Percentiles rank a stretch among this genome's conserved stretches.
These are phyloP conservation scores for Sebastes wilsoni DNA, from an alignment of 2,797 vertebrate species.

Conservation along the genomic window DNA sequence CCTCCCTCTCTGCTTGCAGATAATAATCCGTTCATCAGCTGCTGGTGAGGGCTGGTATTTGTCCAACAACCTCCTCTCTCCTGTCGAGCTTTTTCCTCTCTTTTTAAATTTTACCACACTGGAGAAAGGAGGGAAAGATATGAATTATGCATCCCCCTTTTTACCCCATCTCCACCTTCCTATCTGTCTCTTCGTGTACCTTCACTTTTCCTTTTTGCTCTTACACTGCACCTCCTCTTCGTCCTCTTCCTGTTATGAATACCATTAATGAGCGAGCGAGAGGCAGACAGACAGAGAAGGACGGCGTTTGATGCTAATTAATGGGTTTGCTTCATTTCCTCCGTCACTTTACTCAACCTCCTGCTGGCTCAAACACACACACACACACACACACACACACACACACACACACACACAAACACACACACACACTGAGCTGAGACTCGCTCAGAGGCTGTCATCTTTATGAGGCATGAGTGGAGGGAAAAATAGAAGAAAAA, in stretches of 20 bases:
- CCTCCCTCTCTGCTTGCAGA: conserved; percentile 21
- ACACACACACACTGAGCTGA: neutral
- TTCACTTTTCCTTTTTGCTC: conserved; percentile 45
- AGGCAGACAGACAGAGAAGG: conserved; percentile 14
- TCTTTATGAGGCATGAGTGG: conserved; percentile 32
- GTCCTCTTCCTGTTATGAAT: conserved; percentile 23
- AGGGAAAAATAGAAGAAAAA: conserved; percentile 16
- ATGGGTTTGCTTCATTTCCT: conserved; percentile 62
- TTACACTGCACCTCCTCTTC: conserved; percentile 1
- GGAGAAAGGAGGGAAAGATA: conserved; percentile 21
- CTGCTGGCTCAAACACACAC: conserved; percentile 38
- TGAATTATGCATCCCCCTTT: conserved; percentile 58
- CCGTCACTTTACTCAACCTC: conserved; percentile 64
- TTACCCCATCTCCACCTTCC: conserved; percentile 39
- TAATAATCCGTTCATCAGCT: conserved; percentile 50
- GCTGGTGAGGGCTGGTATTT: conserved; percentile 43
- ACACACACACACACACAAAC: neutral
- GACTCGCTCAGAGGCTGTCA: conserved; percentile 21
- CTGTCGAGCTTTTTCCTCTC: conserved; percentile 19
- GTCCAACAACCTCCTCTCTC: conserved; percentile 15
- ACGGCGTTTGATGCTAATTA: conserved; percentile 61
- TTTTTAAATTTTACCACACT: conserved; percentile 34
- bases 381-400: conserved; percentile 12
- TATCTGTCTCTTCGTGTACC: conserved; percentile 38
- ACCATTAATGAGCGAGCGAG: conserved; percentile 41